Evolutionary conservation across 2,888 invertebrate species (phyloP).

Genomic region (Sphaeridia pumilis): DNA sequence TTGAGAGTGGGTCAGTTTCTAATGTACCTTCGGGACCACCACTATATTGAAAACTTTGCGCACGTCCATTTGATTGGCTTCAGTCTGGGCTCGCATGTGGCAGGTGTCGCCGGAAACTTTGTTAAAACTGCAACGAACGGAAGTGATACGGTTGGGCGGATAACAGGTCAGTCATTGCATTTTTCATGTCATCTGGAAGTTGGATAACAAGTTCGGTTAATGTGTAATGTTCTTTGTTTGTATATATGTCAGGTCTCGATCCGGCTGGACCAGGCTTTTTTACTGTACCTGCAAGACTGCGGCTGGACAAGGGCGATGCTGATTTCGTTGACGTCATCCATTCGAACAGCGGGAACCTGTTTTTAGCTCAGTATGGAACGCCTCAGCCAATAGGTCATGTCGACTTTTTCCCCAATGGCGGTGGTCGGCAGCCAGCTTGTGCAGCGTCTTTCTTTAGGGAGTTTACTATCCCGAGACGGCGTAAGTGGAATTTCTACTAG

Average conservation of each 20-base stretch:
- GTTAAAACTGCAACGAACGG: slow-evolving; percentile 19
- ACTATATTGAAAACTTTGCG: slow-evolving; percentile 23
- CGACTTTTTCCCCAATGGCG: slow-evolving; percentile 27
- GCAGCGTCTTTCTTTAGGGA: slow-evolving; percentile 25
- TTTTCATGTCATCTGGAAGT: no score
- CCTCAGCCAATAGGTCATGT: slow-evolving; percentile 19
- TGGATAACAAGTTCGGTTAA: no score
- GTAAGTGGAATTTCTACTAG: slow-evolving; percentile 8
- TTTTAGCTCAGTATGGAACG: slow-evolving; percentile 27
- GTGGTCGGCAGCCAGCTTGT: slow-evolving; percentile 24
- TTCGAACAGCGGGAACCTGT: slow-evolving; percentile 25
- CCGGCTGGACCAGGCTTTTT: slow-evolving; percentile 29
- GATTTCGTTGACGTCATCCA: slow-evolving; percentile 53
- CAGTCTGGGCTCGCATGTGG: slow-evolving; percentile 23
- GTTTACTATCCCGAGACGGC: slow-evolving; percentile 27
- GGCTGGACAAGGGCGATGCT: slow-evolving; percentile 54
- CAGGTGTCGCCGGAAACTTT: slow-evolving; percentile 25
- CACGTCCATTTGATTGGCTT: slow-evolving; percentile 29
- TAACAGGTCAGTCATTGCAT: slow-evolving; percentile 24
- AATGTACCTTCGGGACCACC: slow-evolving; percentile 22
- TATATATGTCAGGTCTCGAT: no score
- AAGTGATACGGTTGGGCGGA: slow-evolving; percentile 22
- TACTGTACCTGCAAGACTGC: slow-evolving; percentile 27
- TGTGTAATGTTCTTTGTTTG: no score
- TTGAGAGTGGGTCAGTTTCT: slow-evolving; percentile 30